Base-by-base conservation (phyloP, 2,113 vertebrate species). In the Petromus typicus region DNA sequence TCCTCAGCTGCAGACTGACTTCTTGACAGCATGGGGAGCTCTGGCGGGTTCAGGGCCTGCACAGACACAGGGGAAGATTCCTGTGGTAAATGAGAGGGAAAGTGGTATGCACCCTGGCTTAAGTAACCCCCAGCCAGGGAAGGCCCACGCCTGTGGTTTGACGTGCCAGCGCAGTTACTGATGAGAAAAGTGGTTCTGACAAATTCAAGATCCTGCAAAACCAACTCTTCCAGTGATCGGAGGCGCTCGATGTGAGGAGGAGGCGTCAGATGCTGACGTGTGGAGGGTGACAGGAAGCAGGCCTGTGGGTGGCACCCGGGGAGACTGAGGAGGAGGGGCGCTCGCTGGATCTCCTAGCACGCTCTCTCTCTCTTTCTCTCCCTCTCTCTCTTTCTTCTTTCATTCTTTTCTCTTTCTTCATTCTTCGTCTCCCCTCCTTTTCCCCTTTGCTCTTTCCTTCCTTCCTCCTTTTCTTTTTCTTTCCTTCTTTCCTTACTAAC, bases 131-230 rank as follows among this genome's bases (percentile, higher is more conserved):
- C 48, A 76, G 86, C 84, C 32, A 51, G 45, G 3, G 7, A 25
- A 61, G 88, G 89, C n/a, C 23, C 63, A 57, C 18, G 0, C 12
- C 40, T 64, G 25, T 1, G 64, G 64, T 4, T 2, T 23, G 94
- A 67, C 0, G 48, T 0, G 3, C 13, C 84, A 18, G 84, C 16
- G 63, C 30, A 48, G 57, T 63, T 1, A 12, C 93, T n/a, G 90
- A 84, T 37, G 27, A n/a, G 90, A 91, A 94, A 98, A 97, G 93
- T 89, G 93, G 30, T 79, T 97, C 92, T 94, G 97, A 80, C 83
- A 88, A 92, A 82, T 45, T 91, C 78, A 95, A 86, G 92, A 90
- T n/a, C 64, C 82, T 82, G 78, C 57, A 45, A 20, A 86, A 61
- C 3, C 51, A 25, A 8, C 94, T 95, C 96, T 87, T 45, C 3